A percentile compares a stretch with the other conserved stretches of the same genome.
Conservation (phyloP, 2,113 vertebrate genomes). For the Raja brachyura region DNA sequence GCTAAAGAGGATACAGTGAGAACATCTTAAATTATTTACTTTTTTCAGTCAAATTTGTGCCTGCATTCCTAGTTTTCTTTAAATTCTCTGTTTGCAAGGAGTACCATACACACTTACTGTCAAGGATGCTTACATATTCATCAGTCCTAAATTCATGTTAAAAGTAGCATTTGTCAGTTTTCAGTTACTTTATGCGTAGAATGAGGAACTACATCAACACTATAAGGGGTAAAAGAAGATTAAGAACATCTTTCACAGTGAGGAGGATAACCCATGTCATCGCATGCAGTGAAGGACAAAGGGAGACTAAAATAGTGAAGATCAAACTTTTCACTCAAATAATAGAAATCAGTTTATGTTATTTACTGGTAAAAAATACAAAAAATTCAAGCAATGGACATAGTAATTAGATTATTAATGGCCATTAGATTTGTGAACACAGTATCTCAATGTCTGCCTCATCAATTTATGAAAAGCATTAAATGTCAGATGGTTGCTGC, state of each 20-base stretch:
- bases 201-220: background rate
- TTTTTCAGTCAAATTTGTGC: background rate
- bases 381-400: background rate
- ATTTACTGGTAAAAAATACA: background rate
- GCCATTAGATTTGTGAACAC: background rate
- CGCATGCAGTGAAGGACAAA: background rate
- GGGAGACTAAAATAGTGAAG: background rate
- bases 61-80: background rate
- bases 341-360: background rate
- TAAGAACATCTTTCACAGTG: too few relatives aligned
- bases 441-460: background rate
- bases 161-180: background rate
- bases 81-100: background rate
- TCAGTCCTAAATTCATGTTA: background rate
- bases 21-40: background rate
- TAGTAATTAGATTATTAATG: background rate
- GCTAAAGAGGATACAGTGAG: background rate
- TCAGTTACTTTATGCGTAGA: background rate
- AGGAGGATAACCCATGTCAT: background rate
- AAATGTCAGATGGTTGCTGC: background rate
- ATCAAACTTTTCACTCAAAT: too few relatives aligned
- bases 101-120: background rate
- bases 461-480: background rate
- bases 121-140: background rate
- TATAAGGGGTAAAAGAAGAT: background rate